Percentiles rank a stretch among this genome's conserved stretches.
Evolutionary conservation across 1,140 invertebrate genomes (phyloP).

Genomic region (Sinonovacula constricta): DNA sequence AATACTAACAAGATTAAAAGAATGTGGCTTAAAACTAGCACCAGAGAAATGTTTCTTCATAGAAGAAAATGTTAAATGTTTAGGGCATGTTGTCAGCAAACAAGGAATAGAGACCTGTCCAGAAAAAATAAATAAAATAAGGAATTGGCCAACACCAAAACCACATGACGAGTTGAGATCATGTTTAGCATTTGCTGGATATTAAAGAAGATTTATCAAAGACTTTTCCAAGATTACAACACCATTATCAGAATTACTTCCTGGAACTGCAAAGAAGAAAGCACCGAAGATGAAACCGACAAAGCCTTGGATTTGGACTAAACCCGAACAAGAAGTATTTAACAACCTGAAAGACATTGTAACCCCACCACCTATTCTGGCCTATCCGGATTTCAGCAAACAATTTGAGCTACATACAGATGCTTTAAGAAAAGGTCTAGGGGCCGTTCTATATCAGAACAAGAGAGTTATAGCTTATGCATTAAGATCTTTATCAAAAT

Average conservation of each 20-base stretch:
- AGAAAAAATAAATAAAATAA: slow-evolving; percentile 64
- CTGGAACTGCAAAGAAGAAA: background rate
- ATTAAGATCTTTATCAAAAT: too few relatives aligned
- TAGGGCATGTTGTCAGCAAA: too few relatives aligned
- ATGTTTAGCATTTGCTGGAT: slow-evolving; percentile 79
- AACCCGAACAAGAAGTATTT: slow-evolving; percentile 51
- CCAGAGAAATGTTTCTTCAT: too few relatives aligned
- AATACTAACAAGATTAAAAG: too few relatives aligned
- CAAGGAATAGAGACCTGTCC: slow-evolving; percentile 62
- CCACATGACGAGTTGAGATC: slow-evolving; percentile 61
- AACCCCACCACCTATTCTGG: slow-evolving; percentile 46
- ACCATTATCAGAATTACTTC: slow-evolving; percentile 52
- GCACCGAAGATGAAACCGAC: too few relatives aligned
- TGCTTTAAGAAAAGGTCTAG: slow-evolving; percentile 55
- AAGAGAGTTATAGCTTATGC: slow-evolving; percentile 50
- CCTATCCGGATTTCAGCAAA: slow-evolving; percentile 42
- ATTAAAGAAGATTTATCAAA: too few relatives aligned
- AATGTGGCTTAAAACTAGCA: too few relatives aligned
- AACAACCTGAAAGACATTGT: slow-evolving; percentile 45
- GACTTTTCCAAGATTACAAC: slow-evolving; percentile 71
- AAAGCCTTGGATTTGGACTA: slow-evolving; percentile 47
- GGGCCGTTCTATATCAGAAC: slow-evolving; percentile 65
- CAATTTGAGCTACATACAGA: slow-evolving; percentile 64
- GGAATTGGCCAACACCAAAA: slow-evolving; percentile 65
- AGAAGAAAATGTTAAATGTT: slow-evolving; percentile 53